Evolutionary conservation across 1,140 invertebrate genomes (phyloP).

Genomic region (Phthorimaea operculella): DNA sequence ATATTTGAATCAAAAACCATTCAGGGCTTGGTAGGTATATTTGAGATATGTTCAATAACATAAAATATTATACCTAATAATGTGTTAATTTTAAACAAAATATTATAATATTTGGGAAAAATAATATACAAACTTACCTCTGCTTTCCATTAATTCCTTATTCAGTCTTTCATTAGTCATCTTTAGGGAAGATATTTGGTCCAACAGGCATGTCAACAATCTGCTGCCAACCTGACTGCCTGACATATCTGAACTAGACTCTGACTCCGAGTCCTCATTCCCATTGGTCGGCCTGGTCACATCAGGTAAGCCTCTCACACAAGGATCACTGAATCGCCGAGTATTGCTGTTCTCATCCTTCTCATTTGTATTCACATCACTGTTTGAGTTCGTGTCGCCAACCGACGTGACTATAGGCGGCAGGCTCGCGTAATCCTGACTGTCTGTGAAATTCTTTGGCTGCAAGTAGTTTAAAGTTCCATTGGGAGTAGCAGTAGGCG

Average conservation of each 20-base stretch:
- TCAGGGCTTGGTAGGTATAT: no score
- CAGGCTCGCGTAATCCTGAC: slow-evolving; percentile 52
- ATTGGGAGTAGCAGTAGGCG: slow-evolving; percentile 23
- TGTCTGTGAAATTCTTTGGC: slow-evolving; percentile 56
- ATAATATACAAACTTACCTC: slow-evolving; percentile 55
- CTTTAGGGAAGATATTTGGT: slow-evolving; percentile 62
- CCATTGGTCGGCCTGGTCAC: slow-evolving; percentile 50
- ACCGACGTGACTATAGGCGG: slow-evolving; percentile 57
- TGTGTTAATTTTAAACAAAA: no score
- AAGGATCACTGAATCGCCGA: slow-evolving; percentile 63
- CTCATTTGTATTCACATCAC: slow-evolving; percentile 48
- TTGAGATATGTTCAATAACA: no score
- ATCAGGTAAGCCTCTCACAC: slow-evolving; percentile 54
- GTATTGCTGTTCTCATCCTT: slow-evolving; percentile 49
- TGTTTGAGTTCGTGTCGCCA: slow-evolving; percentile 53
- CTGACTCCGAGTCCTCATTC: slow-evolving; percentile 50
- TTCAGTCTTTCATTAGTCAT: slow-evolving; percentile 59
- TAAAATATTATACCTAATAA: no score
- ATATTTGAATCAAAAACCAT: no score
- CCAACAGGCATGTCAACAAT: slow-evolving; percentile 55
- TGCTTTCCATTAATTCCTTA: slow-evolving; percentile 60
- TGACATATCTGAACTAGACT: slow-evolving; percentile 46
- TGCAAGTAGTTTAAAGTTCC: slow-evolving; percentile 38
- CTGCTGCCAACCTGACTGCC: slow-evolving; percentile 56
- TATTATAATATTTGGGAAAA: no score